Base-by-base conservation (phyloP, 2,797 vertebrate species). In the Rhabdomys pumilio region DNA sequence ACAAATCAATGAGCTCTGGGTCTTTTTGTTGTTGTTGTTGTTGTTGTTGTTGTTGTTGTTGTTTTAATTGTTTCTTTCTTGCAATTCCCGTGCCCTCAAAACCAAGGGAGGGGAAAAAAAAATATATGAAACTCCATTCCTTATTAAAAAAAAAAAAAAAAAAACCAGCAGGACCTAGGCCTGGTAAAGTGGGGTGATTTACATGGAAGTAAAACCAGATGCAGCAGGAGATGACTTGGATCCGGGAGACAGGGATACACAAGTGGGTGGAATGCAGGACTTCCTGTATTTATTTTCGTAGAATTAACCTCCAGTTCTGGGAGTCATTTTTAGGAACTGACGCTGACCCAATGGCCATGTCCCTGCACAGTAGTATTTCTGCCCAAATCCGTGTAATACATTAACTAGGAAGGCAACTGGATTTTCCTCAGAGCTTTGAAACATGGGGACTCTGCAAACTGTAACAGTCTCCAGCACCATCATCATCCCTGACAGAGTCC, bases 231-330 rank as follows among this genome's bases (percentile, higher is more conserved):
- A 69, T 34, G 89, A 84, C 95, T 96, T 67, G 94, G 93, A 95
- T 88, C 44, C 0, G 6, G 34, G 87, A 94, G 93, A 95, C 59
- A 94, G 94, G 55, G 80, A 96, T 61, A 90, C 14, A 5, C 26
- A 83, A 89, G 79, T 8, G 61, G 75, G 96, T 13, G 69, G 92
- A 91, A 96, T 73, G 61, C 90, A 93, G 96, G 86, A 92, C 85
- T 97, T 98, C 90, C 95, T 95, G 88, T 95, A 96, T 96, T 97
- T 95, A 94, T 90, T 92, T 96, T 93, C 50, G 92, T 47, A 95
- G 84, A 88, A 96, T 94, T 89, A 94, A 94, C 75, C 93, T 96
- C 92, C 73, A 83, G 90, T 80, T 79, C 93, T 95, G 44, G 69
- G 88, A 80, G 90, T 67, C 90, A 95, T 95, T 96, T 97, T 97